Evolutionary conservation across 2,888 invertebrate genomes (phyloP).

Genomic region (Abrostola tripartita): DNA sequence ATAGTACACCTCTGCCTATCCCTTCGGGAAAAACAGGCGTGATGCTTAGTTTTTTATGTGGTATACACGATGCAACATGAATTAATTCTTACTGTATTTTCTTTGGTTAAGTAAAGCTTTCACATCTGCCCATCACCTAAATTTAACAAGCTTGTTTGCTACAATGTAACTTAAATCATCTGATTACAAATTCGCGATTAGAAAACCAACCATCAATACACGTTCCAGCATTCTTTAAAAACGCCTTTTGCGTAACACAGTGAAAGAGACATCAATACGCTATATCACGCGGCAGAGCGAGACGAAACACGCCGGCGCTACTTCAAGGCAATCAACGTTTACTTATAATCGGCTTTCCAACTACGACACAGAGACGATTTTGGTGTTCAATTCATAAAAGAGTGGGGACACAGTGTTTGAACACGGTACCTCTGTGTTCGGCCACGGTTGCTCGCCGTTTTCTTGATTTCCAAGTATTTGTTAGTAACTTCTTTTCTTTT

Average conservation of each 20-base stretch:
- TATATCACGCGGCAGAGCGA: constrained; percentile 52
- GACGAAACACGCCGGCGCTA: constrained; percentile 65
- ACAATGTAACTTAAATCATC: constrained; percentile 34
- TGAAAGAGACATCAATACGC: constrained; percentile 67
- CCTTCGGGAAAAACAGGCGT: no score
- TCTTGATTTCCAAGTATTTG: constrained; percentile 78
- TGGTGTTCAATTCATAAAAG: constrained; percentile 51
- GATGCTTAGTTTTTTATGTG: no score
- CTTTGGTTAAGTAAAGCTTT: not conserved
- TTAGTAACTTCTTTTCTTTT: constrained; percentile 72
- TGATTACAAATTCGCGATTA: constrained; percentile 46
- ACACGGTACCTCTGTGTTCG: constrained; percentile 48
- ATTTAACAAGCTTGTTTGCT: constrained; percentile 4
- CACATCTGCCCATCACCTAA: not conserved
- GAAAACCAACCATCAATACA: constrained; percentile 63
- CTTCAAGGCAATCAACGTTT: constrained; percentile 87
- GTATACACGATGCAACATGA: not conserved
- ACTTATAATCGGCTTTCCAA: constrained; percentile 78
- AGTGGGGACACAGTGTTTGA: constrained; percentile 53
- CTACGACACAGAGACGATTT: constrained; percentile 63
- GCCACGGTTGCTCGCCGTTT: constrained; percentile 64
- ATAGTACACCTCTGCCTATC: no score
- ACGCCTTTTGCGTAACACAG: constrained; percentile 74
- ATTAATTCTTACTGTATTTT: not conserved
- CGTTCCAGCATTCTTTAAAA: constrained; percentile 75